Conservation (phyloP, 2,888 invertebrate genomes). For the Rotaria socialis region DNA sequence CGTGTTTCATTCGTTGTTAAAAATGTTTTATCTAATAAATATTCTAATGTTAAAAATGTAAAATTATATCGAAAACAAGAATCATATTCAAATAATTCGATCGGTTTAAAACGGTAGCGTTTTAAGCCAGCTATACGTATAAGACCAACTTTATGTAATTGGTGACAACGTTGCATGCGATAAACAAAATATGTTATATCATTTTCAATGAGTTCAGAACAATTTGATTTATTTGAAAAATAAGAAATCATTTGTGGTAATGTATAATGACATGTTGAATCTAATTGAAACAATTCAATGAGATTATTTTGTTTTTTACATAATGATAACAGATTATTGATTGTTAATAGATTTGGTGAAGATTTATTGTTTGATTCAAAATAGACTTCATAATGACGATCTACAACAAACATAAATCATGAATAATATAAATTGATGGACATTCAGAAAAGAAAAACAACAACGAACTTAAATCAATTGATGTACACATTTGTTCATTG, state of each 20-base stretch:
- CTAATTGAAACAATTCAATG: background rate
- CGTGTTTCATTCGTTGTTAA: background rate
- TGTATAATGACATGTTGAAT: conserved; percentile 37
- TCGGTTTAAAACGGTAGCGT: background rate
- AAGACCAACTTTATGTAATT: conserved; percentile 25
- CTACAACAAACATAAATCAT: background rate
- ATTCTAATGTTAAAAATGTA: conserved; percentile 23
- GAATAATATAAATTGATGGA: too few species aligned
- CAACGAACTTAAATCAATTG: conserved; percentile 7
- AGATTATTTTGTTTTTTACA: conserved; percentile 38
- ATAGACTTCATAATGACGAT: conserved; percentile 42
- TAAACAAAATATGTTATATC: conserved; percentile 15
- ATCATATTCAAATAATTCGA: conserved; percentile 7
- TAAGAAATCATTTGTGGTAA: conserved; percentile 38
- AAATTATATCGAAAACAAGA: conserved; percentile 19
- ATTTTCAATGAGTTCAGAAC: background rate
- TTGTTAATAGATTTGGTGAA: conserved; percentile 27
- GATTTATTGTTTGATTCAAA: conserved; percentile 15
- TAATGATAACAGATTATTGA: conserved; percentile 36
- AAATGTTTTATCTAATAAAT: background rate
- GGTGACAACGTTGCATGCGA: conserved; percentile 13
- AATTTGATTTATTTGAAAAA: conserved; percentile 38
- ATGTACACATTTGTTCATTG: background rate
- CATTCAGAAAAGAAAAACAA: too few species aligned
- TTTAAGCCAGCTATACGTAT: conserved; percentile 11